Conservation (phyloP, 2,888 invertebrate genomes). For the Gastracanthus pulcherrimus region DNA sequence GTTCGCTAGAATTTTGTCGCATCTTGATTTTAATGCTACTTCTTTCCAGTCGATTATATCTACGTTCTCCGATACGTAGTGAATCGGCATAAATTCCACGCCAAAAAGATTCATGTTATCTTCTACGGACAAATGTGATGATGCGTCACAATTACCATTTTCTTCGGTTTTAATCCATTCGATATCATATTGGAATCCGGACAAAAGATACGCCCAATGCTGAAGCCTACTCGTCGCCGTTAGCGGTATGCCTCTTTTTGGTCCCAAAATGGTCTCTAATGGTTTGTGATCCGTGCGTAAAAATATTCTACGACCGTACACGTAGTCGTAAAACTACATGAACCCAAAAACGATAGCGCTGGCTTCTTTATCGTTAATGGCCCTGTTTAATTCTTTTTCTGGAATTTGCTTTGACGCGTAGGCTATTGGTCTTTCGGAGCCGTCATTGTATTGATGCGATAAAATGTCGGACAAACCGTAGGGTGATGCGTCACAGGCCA, state of each 20-base stretch:
- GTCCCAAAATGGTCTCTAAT: not conserved
- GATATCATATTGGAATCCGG: not conserved
- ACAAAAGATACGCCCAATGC: not conserved
- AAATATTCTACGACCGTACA: not conserved
- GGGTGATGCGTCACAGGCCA: not conserved
- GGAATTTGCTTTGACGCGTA: constrained; percentile 3
- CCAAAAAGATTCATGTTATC: not conserved
- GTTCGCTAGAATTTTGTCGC: not conserved
- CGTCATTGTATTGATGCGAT: constrained; percentile 5
- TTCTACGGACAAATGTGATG: not conserved
- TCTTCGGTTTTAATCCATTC: not conserved
- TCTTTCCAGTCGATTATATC: not conserved
- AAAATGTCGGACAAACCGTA: constrained; percentile 22
- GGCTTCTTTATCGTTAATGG: constrained; percentile 7
- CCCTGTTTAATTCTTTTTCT: not conserved
- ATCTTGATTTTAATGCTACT: not conserved
- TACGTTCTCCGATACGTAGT: not conserved
- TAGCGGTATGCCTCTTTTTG: not conserved
- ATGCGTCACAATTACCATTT: not conserved
- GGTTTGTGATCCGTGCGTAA: not conserved
- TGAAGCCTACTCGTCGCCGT: not conserved
- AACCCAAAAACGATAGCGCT: not conserved
- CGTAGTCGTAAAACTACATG: not conserved
- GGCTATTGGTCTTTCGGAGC: not conserved
- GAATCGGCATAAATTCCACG: not conserved